Base-by-base conservation (phyloP, 2,113 vertebrate species). In the Pithys albifrons region DNA sequence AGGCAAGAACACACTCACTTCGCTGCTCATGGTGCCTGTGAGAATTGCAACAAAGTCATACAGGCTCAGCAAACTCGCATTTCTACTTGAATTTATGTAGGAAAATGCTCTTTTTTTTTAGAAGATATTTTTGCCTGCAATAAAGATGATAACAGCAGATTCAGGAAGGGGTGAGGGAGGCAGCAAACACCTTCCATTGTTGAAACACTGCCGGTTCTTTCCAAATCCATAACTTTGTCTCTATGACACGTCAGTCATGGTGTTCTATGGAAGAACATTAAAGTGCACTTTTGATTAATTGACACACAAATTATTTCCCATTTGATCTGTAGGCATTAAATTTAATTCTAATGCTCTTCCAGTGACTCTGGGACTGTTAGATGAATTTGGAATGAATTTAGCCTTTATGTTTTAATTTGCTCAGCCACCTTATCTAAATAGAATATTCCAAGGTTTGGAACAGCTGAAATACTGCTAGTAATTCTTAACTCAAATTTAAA, bases 391-490 rank as follows among this genome's bases (percentile, higher is more conserved):
- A 91, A 95, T 91, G 24, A 81, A 89, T 86, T 84, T 74, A 84
- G 69, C 48, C 83, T 93, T 93, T 95, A 92, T 84, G 55, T 83
- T 95, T 91, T 95, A 91, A 92, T 93, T 95, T 95, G 51, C 39
- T 91, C 43, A 91, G 72, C 28, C 19, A 81, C 83, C 83, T 93
- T 95, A 85, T 92, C 82, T 97, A 93, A 91, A 95, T 55, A 91
- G 59, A 91, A 83, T 93, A 88, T 80, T 88, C 59, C 61, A 77
- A 93, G 67, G 25, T 77, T 81, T 89, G 72, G 57, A 96, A 91
- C 29, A 89, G 70, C 35, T 89, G 83, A 96, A 95, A 95, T 82
- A 86, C 19, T 27, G 55, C 48, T 77, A 77, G 82, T n/a, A 85
- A 75, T 91, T 45, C 39, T 87, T 92, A 92, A 92, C 35, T 93